Evolutionary conservation across 2,113 vertebrate species (phyloP).

Genomic region (Pterocles burchelli): DNA sequence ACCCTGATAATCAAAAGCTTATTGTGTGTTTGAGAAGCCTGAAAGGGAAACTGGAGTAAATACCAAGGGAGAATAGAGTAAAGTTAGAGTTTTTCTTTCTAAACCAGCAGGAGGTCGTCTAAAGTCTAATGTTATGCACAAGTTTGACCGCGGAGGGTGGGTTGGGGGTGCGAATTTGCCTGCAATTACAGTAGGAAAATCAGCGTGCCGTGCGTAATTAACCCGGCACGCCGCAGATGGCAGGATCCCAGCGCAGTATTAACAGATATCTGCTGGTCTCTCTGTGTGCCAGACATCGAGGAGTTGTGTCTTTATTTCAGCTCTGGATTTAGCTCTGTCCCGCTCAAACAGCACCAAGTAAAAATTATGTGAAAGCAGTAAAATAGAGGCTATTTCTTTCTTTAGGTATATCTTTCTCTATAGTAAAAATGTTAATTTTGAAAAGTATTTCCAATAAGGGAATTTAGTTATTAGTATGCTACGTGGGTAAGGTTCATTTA

Average conservation of each 20-base stretch:
- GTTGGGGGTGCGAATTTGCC: background rate
- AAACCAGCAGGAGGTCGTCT: conserved; percentile 65
- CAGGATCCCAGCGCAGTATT: background rate
- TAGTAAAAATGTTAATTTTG: background rate
- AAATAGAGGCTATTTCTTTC: background rate
- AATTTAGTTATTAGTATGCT: background rate
- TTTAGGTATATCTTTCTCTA: background rate
- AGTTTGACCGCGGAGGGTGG: background rate
- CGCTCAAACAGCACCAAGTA: background rate
- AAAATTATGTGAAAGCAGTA: background rate
- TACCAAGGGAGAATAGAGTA: conserved; percentile 73
- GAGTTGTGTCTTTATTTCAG: background rate
- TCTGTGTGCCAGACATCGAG: background rate
- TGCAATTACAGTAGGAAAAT: conserved; percentile 51
- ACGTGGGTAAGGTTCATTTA: background rate
- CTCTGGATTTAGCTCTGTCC: background rate
- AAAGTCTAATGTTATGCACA: conserved; percentile 65
- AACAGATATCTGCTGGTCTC: background rate
- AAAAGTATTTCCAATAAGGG: background rate
- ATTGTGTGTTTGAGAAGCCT: conserved; percentile 76
- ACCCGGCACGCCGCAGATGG: background rate
- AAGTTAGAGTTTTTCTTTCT: conserved; percentile 72
- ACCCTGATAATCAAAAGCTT: conserved; percentile 81
- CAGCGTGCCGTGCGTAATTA: background rate
- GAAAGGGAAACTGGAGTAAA: conserved; percentile 75